These are phyloP conservation scores for Polypedilum vanderplanki DNA, from an alignment of 1,140 invertebrate species.

Conservation along the genomic window DNA sequence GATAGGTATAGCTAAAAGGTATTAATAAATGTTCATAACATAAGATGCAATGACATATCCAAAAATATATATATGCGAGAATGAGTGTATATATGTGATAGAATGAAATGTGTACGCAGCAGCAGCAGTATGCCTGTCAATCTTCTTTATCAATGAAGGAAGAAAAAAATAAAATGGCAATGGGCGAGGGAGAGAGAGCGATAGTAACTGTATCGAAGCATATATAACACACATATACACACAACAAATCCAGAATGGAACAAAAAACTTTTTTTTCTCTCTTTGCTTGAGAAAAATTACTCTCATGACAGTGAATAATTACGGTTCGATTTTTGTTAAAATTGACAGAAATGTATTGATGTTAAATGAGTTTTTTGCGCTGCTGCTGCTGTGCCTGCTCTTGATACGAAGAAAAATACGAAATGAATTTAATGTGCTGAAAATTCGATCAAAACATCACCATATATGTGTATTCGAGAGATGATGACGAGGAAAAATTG, in stretches of 20 bases:
- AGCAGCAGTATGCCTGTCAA: conserved; percentile 10
- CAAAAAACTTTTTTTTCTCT: neutral
- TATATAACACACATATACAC: neutral
- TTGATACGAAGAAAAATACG: conserved; percentile 18
- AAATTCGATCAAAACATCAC: conserved; percentile 6
- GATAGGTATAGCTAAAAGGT: neutral
- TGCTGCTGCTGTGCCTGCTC: neutral
- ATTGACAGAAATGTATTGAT: conserved; percentile 25
- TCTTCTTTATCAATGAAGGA: conserved; percentile 5
- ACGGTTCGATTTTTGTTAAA: conserved; percentile 27
- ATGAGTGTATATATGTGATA: neutral
- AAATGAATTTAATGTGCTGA: conserved; percentile 19
- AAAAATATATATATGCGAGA: too few species aligned
- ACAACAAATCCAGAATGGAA: neutral
- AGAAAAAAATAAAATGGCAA: neutral
- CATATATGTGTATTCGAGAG: neutral
- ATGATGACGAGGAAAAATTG: conserved; percentile 4
- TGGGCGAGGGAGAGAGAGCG: too few species aligned
- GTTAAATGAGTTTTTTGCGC: conserved; percentile 26
- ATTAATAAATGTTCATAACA: neutral
- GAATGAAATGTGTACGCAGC: neutral
- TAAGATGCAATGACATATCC: neutral
- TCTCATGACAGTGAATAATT: conserved; percentile 28
- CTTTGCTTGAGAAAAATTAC: conserved; percentile 21
- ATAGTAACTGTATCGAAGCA: neutral